A percentile compares a stretch with the other conserved stretches of the same genome.
These are phyloP conservation scores for Protobothrops mucrosquamatus DNA, from an alignment of 2,113 vertebrate species.

Conservation along the genomic window DNA sequence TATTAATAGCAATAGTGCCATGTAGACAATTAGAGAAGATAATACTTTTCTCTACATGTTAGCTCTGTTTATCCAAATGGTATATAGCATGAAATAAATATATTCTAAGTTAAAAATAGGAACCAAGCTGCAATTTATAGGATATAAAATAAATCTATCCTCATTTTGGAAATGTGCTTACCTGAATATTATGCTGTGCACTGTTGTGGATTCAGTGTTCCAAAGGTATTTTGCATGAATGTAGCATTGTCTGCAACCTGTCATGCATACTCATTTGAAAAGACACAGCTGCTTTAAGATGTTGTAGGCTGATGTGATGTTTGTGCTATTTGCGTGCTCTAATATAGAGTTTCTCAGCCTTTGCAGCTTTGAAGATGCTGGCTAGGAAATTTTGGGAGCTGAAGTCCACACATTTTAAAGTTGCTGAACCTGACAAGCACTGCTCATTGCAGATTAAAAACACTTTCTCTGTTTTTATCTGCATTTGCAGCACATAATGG, in stretches of 20 bases:
- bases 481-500: background rate
- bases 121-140: background rate
- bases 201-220: background rate
- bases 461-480: background rate
- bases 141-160: background rate
- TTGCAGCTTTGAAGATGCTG: too few relatives aligned
- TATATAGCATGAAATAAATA: background rate
- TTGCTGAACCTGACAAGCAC: background rate
- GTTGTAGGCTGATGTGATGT: background rate
- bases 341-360: background rate
- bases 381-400: too few relatives aligned
- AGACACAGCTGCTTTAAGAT: background rate
- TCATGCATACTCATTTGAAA: background rate
- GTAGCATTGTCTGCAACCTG: background rate
- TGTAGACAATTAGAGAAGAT: background rate
- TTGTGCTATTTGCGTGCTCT: background rate
- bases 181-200: background rate
- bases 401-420: background rate
- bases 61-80: background rate
- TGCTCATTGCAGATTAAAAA: background rate
- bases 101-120: background rate
- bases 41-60: background rate
- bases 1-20: background rate
- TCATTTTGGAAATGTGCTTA: background rate
- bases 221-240: background rate